Evolutionary conservation across 2,888 invertebrate species (phyloP), one percentile per base, ranked within the genome.

Genomic region (Calliopum simillimum): DNA sequence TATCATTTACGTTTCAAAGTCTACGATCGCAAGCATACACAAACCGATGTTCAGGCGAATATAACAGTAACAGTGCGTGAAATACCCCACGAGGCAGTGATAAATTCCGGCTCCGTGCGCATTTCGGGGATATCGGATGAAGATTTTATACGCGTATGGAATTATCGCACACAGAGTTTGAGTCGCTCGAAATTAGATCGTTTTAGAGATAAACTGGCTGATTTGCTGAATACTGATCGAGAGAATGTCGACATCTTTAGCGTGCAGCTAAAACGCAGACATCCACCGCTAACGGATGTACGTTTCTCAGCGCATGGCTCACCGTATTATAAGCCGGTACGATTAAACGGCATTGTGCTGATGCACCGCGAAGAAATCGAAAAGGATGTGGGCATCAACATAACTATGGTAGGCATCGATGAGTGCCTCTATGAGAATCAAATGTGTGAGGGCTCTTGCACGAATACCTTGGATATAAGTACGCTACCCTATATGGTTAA

Each of bases 351-450:
- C 13, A 93, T 98, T 69, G 94, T 99, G 2, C 87, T 97, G 56
- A 94, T 96, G 92, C 94, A 97, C 84, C 90, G 97, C 71, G 95
- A 96, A 86, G 95, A 96, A 90, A 97, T 98, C 81, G 97, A 97
- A 86, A 91, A 93, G 79, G 93, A 94, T 74, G 95, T 98, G n/a
- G 97, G 97, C 55, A 94, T 98, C 73, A 96, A 96, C 83, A 96
- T 98, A 71, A 96, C 96, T 14, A 97, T 98, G 97, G 97, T 99
- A 19, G 98, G 98, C 74, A 98, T 99, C 78, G 98, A 97, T 81
- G 97, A 97, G 87, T 97, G 97, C 85, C 88, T 97, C 73, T 95
- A 96, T 84, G 97, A 97, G 88, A 96, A 96, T 84, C 93, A 94
- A 84, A 94, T 94, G 90, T 97, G 97, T 86, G 97, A 97, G 87